Conservation (phyloP, 1,140 invertebrate species). For the Hyles vespertilio region DNA sequence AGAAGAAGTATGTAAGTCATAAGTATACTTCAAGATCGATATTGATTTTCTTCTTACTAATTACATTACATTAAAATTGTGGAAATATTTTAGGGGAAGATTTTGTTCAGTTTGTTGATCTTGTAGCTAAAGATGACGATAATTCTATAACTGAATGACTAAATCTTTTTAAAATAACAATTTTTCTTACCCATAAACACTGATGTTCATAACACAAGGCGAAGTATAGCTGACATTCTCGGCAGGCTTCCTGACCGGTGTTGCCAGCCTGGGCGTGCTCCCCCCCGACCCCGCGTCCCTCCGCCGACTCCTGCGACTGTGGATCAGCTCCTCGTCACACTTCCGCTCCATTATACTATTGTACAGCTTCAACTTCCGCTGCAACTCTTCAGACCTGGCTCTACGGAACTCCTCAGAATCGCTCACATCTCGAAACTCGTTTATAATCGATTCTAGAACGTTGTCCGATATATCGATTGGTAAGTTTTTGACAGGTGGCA, state of each 20-base stretch:
- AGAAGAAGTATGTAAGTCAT: too few species aligned
- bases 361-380: slow-evolving; percentile 57
- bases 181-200: slow-evolving; percentile 42
- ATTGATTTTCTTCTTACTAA: too few species aligned
- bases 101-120: too few species aligned
- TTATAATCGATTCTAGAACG: slow-evolving; percentile 61
- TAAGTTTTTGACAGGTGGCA: slow-evolving; percentile 62
- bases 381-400: slow-evolving; percentile 50
- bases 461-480: slow-evolving; percentile 54
- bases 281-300: slow-evolving; percentile 30
- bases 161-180: neutral
- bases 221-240: slow-evolving; percentile 42
- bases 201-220: slow-evolving; percentile 52
- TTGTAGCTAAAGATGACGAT: too few species aligned
- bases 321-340: slow-evolving; percentile 52
- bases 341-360: slow-evolving; percentile 63
- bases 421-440: slow-evolving; percentile 55
- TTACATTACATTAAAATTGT: too few species aligned
- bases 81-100: too few species aligned
- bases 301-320: slow-evolving; percentile 44
- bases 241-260: slow-evolving; percentile 33
- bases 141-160: too few species aligned
- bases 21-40: too few species aligned
- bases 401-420: slow-evolving; percentile 46
- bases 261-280: slow-evolving; percentile 33